phyloP scores from a whole-genome alignment of 2,888 invertebrate genomes.

The Parascotia fuliginaria region DNA sequence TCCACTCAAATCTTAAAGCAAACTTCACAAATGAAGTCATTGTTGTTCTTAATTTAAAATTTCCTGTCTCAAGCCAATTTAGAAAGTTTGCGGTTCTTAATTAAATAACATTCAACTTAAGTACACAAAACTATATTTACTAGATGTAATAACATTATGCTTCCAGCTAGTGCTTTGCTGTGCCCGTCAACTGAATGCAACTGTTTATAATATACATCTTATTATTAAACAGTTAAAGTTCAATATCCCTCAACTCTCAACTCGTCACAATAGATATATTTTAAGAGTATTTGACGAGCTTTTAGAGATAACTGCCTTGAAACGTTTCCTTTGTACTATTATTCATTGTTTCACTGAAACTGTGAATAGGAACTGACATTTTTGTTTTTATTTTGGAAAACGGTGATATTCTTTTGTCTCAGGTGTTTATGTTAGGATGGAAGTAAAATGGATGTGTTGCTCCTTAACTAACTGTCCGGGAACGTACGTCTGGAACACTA shows the following conservation, averaged over 20 bases:
- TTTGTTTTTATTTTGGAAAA: constrained; percentile 59
- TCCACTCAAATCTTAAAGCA: neutral
- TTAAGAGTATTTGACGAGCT: constrained; percentile 76
- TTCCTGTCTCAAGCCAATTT: constrained; percentile 10
- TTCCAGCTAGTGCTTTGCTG: constrained; percentile 26
- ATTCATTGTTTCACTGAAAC: constrained; percentile 71
- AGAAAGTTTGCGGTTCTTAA: constrained; percentile 11
- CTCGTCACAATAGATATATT: constrained; percentile 60
- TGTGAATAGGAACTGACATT: constrained; percentile 59
- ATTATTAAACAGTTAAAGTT: constrained; percentile 38
- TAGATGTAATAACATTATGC: constrained; percentile 40
- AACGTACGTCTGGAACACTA: constrained; percentile 23
- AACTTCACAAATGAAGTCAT: neutral
- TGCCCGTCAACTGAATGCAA: constrained; percentile 34
- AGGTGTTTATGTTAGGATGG: constrained; percentile 35
- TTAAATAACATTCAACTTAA: constrained; percentile 21
- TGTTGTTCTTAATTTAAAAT: neutral
- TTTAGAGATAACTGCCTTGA: constrained; percentile 76
- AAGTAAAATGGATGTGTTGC: constrained; percentile 30
- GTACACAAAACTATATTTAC: constrained; percentile 45
- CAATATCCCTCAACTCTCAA: constrained; percentile 31
- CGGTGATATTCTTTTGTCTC: constrained; percentile 55
- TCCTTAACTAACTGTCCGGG: constrained; percentile 33
- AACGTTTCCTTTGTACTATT: constrained; percentile 76
- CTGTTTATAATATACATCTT: constrained; percentile 34